Conservation (phyloP, 1,140 invertebrate genomes). For the Telenomus remus region DNA sequence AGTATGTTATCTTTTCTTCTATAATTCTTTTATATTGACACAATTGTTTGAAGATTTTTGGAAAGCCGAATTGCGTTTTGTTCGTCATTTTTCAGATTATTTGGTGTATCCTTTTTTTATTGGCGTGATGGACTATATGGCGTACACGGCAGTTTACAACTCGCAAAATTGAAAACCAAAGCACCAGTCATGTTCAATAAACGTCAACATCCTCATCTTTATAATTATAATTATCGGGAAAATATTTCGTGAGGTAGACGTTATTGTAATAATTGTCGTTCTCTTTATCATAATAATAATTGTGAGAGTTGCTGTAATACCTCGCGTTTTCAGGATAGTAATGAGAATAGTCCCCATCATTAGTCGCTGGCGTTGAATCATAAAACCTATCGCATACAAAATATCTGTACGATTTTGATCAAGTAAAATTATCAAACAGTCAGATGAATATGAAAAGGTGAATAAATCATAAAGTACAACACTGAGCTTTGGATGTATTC, state of each 20-base stretch:
- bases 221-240: constrained; percentile 28
- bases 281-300: constrained; percentile 39
- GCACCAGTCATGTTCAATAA: constrained; percentile 24
- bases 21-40: too few relatives aligned
- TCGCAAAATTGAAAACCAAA: neutral
- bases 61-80: too few relatives aligned
- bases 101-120: constrained; percentile 62
- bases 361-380: constrained; percentile 16
- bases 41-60: too few relatives aligned
- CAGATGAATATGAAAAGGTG: too few relatives aligned
- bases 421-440: too few relatives aligned
- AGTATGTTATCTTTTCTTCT: constrained; percentile 48
- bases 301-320: constrained; percentile 34
- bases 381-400: constrained; percentile 43
- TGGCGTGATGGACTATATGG: constrained; percentile 58
- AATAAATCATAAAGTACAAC: too few relatives aligned
- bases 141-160: constrained; percentile 60
- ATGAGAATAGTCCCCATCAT: constrained; percentile 18
- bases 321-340: constrained; percentile 39
- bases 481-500: too few relatives aligned
- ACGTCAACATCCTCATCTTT: constrained; percentile 35
- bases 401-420: constrained; percentile 3
- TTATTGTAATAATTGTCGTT: constrained; percentile 18
- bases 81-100: constrained; percentile 48
- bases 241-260: constrained; percentile 46